phyloP scores from a whole-genome alignment of 2,888 invertebrate species.

The Palloptera scutellata region DNA sequence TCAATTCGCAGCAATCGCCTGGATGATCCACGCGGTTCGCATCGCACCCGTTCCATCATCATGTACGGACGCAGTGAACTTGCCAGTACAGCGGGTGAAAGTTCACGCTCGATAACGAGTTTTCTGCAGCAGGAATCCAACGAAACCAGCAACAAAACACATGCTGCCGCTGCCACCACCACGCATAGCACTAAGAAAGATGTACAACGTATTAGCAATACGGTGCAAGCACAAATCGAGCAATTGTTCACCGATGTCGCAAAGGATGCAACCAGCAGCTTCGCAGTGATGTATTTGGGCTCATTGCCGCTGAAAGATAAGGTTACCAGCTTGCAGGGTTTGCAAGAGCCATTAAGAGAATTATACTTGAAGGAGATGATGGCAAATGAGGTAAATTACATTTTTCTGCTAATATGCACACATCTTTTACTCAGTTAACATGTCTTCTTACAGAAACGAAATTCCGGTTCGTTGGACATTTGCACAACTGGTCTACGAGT shows the following conservation, averaged over 20 bases:
- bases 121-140: slow-evolving; percentile 52
- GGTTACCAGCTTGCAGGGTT: slow-evolving; percentile 82
- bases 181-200: slow-evolving; percentile 57
- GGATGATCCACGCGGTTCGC: slow-evolving; percentile 63
- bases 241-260: slow-evolving; percentile 83
- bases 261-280: slow-evolving; percentile 70
- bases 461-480: slow-evolving; percentile 60
- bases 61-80: slow-evolving; percentile 64
- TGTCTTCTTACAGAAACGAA: slow-evolving; percentile 49
- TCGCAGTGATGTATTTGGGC: slow-evolving; percentile 83
- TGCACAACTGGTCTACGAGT: slow-evolving; percentile 73
- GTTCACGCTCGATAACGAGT: slow-evolving; percentile 55
- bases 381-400: slow-evolving; percentile 51
- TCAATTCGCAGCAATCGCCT: slow-evolving; percentile 61
- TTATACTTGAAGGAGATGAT: slow-evolving; percentile 68
- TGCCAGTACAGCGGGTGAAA: slow-evolving; percentile 57
- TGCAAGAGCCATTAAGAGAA: slow-evolving; percentile 81
- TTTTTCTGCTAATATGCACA: not conserved
- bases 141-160: slow-evolving; percentile 37
- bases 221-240: slow-evolving; percentile 86
- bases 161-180: slow-evolving; percentile 44
- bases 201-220: slow-evolving; percentile 69
- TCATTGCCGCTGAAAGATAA: slow-evolving; percentile 80
- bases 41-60: slow-evolving; percentile 63
- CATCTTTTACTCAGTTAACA: not conserved